Evolutionary conservation across 2,797 vertebrate genomes (phyloP), one percentile per base, ranked within the genome.

Genomic region (Triplophysa bombifrons): DNA sequence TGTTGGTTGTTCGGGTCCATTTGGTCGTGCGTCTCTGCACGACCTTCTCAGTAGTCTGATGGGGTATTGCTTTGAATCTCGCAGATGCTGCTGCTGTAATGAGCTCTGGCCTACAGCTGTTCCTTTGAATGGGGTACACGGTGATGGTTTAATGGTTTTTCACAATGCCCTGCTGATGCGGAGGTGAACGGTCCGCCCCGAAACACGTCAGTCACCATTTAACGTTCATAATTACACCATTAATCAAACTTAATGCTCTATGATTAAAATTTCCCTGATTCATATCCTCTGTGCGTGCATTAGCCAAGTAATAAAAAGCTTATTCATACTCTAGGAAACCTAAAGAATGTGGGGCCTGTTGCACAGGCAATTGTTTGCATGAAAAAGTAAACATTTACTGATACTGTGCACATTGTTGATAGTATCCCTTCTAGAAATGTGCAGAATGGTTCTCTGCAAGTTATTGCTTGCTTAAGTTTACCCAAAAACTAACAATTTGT

Each of bases 1-100:
- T 80, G 27, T 76, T 79, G 61, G 70, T 44, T 67, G 74, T 83
- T 84, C 53, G 64, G 82, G 86, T 68, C 82, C 81, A 82, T 84
- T 74, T 82, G 80, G 56, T 44, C 19, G 19, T 53, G 44, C 27
- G 65, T 55, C 74, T 82, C 53, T 41, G 80, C 68, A 78, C 81
- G 81, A 65, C 56, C 80, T 73, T 81, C 78, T 80, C 76, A 69
- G 78, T 67, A 55, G 60, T 51, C 74, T 71, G 76, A 80, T 82
- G 84, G 74, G 41, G 58, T 78, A 74, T 76, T 73, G 74, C 60
- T 60, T 50, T 46, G 48, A 63, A 63, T 78, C 72, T 79, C 73
- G 44, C 66, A 53, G 27, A 66, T 53, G 51, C 22, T 17, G 14
- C 41, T 34, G 55, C 48, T 56, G 71, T 81, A 74, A 78, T 56